Conservation (phyloP, 2,113 vertebrate species). For the Bos indicus region DNA sequence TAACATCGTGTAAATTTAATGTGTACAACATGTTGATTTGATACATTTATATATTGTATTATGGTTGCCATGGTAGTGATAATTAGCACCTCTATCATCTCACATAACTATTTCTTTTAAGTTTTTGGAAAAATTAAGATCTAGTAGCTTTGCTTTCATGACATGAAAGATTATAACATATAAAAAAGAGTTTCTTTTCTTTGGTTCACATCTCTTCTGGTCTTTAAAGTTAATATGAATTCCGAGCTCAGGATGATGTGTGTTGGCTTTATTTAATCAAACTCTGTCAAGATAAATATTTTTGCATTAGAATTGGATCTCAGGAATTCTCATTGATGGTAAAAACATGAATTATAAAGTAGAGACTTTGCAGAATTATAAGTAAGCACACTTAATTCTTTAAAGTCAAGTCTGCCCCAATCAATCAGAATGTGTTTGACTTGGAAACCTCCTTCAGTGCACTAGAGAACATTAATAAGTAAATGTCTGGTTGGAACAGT, state of each 20-base stretch:
- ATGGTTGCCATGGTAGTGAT: background rate
- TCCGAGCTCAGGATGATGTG: background rate
- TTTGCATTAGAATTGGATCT: constrained; percentile 55
- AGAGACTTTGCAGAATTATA: constrained; percentile 48
- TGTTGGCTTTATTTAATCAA: constrained; percentile 45
- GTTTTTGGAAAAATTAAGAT: background rate
- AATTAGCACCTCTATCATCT: background rate
- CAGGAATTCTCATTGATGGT: constrained; percentile 14
- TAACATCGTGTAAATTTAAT: background rate
- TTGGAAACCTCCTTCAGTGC: background rate
- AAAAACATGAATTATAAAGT: constrained; percentile 58
- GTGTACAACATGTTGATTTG: background rate
- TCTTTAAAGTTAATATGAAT: constrained; percentile 29
- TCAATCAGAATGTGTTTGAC: constrained; percentile 39
- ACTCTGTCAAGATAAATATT: constrained; percentile 43
- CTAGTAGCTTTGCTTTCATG: constrained; percentile 14
- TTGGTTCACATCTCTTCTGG: constrained; percentile 17
- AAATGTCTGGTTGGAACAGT: background rate
- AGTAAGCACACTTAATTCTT: constrained; percentile 47
- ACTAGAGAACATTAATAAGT: constrained; percentile 27
- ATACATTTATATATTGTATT: background rate
- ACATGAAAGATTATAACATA: background rate
- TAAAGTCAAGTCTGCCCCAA: constrained; percentile 18
- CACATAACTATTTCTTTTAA: background rate
- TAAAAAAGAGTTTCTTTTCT: background rate